A percentile compares a stretch with the other conserved stretches of the same genome.
Conservation (phyloP, 1,140 invertebrate species). For the Ladona fulva region DNA sequence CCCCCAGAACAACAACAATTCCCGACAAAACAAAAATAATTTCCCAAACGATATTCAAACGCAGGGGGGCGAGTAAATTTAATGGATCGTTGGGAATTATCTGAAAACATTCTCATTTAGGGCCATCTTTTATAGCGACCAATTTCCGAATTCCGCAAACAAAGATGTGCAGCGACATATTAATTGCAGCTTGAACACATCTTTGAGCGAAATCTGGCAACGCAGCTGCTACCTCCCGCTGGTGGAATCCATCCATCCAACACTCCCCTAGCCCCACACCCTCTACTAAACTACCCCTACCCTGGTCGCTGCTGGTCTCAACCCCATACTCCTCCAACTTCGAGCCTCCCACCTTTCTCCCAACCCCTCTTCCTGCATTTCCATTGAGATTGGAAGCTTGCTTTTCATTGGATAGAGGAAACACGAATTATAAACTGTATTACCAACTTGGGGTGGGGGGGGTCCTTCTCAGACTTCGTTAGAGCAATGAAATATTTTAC, state of each 20-base stretch:
- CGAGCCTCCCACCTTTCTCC: background rate
- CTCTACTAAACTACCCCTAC: background rate
- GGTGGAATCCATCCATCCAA: constrained; percentile 2
- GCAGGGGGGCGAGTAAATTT: too few species aligned
- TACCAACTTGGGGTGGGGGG: background rate
- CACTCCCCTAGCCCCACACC: background rate
- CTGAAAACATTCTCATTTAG: too few species aligned
- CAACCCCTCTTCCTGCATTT: background rate
- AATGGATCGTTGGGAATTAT: too few species aligned
- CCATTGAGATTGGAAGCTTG: constrained; percentile 3
- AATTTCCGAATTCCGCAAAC: background rate
- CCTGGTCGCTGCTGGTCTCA: background rate
- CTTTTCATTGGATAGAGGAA: background rate
- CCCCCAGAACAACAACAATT: too few species aligned
- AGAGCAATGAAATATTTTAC: too few species aligned
- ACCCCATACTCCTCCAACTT: background rate
- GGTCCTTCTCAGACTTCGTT: too few species aligned
- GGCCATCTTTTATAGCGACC: too few species aligned
- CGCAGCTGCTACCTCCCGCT: background rate
- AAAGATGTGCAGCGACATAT: background rate
- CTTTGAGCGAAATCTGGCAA: background rate
- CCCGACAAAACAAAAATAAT: too few species aligned
- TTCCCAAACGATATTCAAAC: too few species aligned
- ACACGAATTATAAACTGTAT: constrained; percentile 2
- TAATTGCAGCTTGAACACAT: background rate